Base-by-base conservation (phyloP, 2,113 vertebrate genomes). In the pig (Sus scrofa) region DNA sequence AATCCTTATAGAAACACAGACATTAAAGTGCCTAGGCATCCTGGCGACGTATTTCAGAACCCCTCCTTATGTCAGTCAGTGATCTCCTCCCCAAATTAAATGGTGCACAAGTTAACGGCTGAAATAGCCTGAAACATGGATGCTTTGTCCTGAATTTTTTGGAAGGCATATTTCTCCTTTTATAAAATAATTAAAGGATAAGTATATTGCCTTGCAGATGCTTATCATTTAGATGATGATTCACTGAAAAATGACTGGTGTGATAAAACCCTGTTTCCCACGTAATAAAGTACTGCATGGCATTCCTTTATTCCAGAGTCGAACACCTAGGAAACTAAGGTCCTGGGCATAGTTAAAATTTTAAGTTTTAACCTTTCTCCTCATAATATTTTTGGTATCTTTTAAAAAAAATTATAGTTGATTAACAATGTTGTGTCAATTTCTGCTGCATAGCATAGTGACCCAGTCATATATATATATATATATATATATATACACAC, bases 51-150 rank as follows among this genome's bases (percentile, higher is more conserved):
- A 75, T 54, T 78, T 93, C 77, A 86, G 73, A 94, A 79, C n/a
- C 27, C 34, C 5, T 91, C 34, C 27, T 56, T 63, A 3, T 34
- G 32, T 81, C 50, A 89, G 3, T 0, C 26, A 92, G 63, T 10
- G 92, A 86, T 91, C 81, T 92, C 50, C 73, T n/a, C 65, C 92
- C 75, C 14, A 96, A 96, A 97, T 92, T 79, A 96, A 97, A 91
- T 34, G 19, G 71, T 13, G 67, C 37, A 73, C 32, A 39, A 95
- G 12, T 84, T 97, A 86, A 95, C 62, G 13, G 10, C 4, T 85
- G 12, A 50, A 96, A 97, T 22, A 86, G 16, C 10, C 82, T 44
- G 20, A 94, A 3, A 77, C 13, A 34, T 54, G 8, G 22, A 22
- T 86, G 37, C 22, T 75, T 70, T 74, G 5, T 44, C 34, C 27